Percentiles rank a stretch among this genome's conserved stretches.
These are phyloP conservation scores for Callopanchax toddi DNA, from an alignment of 2,113 vertebrate species.

Conservation along the genomic window DNA sequence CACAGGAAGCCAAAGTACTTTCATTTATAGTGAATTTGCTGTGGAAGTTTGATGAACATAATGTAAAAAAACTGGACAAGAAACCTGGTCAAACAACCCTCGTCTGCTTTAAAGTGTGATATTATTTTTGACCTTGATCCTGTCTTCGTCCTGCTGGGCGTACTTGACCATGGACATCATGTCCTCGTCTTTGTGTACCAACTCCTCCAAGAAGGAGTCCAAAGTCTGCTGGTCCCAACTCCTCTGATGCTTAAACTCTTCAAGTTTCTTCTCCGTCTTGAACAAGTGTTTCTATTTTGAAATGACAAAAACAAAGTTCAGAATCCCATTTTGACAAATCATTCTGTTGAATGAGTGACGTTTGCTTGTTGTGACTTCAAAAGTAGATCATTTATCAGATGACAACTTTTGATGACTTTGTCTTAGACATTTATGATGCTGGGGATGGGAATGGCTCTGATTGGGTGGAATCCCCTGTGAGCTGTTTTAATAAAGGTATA, in stretches of 20 bases:
- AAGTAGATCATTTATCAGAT: too few species aligned
- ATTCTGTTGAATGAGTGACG: too few species aligned
- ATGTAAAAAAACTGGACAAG: too few species aligned
- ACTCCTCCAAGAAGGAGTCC: constrained; percentile 90
- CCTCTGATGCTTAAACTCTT: constrained; percentile 86
- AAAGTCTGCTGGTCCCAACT: constrained; percentile 89
- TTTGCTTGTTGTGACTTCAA: too few species aligned
- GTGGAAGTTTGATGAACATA: too few species aligned
- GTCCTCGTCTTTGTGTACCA: constrained; percentile 83
- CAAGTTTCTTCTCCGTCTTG: constrained; percentile 86
- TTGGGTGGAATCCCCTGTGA: too few species aligned
- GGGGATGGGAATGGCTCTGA: too few species aligned
- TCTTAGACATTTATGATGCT: too few species aligned
- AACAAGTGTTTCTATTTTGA: constrained; percentile 84
- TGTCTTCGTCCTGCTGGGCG: constrained; percentile 87
- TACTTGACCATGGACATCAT: constrained; percentile 88
- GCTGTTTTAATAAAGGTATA: neutral
- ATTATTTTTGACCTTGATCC: constrained; percentile 83
- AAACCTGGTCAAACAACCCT: too few species aligned
- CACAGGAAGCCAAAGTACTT: too few species aligned
- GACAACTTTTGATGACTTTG: too few species aligned
- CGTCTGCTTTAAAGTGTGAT: neutral
- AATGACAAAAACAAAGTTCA: constrained; percentile 1
- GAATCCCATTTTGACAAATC: neutral
- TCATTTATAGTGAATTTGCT: too few species aligned